phyloP scores from a whole-genome alignment of 2,113 vertebrate species.

The Pangasianodon hypophthalmus region DNA sequence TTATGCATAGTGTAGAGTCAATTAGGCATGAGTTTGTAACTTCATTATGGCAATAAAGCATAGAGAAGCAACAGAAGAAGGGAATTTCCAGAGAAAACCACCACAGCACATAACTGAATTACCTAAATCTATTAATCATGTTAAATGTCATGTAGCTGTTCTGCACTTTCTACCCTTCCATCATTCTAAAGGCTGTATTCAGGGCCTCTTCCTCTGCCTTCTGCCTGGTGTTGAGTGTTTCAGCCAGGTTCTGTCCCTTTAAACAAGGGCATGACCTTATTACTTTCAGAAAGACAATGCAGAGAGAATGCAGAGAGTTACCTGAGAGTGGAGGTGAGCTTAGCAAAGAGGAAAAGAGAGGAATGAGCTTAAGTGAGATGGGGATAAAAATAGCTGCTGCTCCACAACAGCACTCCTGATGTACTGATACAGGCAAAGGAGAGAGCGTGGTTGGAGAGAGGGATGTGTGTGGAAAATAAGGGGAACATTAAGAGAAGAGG shows the following conservation, averaged over 20 bases:
- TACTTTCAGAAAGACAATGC: neutral
- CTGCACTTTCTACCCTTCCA: neutral
- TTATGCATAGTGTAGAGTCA: neutral
- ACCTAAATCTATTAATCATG: neutral
- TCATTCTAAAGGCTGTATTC: neutral
- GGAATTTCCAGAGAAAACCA: neutral
- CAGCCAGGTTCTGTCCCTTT: neutral
- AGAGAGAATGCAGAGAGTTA: slow-evolving; percentile 17
- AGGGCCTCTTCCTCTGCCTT: neutral
- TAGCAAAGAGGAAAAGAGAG: slow-evolving; percentile 41
- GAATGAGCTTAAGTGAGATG: slow-evolving; percentile 48
- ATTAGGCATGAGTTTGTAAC: neutral
- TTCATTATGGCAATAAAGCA: neutral
- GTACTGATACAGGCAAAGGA: neutral
- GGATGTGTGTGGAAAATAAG: slow-evolving; percentile 14
- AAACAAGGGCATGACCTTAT: neutral
- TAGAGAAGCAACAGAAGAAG: neutral
- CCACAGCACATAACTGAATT: neutral
- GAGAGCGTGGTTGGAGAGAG: slow-evolving; percentile 3
- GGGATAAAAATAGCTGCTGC: slow-evolving; percentile 57
- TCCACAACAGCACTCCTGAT: slow-evolving; percentile 17
- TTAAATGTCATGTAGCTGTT: neutral
- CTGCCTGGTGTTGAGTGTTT: too few species aligned
- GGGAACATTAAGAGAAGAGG: slow-evolving; percentile 34
- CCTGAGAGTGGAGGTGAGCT: slow-evolving; percentile 12